Conservation (phyloP, 2,113 vertebrate species). For the Sphyrna mokarran region DNA sequence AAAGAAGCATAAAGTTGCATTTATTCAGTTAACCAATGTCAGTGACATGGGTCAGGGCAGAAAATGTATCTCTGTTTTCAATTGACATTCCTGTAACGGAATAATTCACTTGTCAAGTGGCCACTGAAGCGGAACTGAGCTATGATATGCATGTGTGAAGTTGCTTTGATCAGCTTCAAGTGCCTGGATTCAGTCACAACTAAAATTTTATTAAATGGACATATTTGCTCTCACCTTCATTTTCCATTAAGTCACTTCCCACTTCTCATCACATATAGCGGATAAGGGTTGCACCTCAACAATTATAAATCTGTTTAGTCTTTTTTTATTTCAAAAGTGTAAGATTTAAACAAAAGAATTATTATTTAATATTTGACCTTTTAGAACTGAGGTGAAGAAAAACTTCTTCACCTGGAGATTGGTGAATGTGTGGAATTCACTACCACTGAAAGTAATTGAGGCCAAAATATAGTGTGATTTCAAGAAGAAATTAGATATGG, state of each 20-base stretch:
- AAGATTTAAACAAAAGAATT: too few species aligned
- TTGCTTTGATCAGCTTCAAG: neutral
- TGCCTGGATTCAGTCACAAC: neutral
- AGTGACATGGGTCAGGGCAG: neutral
- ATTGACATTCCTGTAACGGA: neutral
- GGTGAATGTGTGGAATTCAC: too few species aligned
- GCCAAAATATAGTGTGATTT: too few species aligned
- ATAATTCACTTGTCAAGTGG: neutral
- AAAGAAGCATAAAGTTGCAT: neutral
- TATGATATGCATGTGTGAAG: constrained; percentile 22
- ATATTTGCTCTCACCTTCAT: neutral
- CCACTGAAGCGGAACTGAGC: neutral
- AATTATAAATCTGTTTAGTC: neutral
- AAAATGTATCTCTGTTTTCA: neutral
- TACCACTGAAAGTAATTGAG: too few species aligned
- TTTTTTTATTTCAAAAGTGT: neutral
- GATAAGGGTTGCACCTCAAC: neutral
- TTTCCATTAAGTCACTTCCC: neutral
- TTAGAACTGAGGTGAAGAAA: too few species aligned
- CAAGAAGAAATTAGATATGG: too few species aligned
- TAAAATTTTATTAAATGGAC: neutral
- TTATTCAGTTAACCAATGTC: constrained; percentile 1
- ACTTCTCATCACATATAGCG: neutral
- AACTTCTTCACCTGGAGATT: too few species aligned
- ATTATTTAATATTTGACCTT: too few species aligned